Conservation (phyloP, 2,797 vertebrate species). For the Odontamblyopus rebecca region DNA sequence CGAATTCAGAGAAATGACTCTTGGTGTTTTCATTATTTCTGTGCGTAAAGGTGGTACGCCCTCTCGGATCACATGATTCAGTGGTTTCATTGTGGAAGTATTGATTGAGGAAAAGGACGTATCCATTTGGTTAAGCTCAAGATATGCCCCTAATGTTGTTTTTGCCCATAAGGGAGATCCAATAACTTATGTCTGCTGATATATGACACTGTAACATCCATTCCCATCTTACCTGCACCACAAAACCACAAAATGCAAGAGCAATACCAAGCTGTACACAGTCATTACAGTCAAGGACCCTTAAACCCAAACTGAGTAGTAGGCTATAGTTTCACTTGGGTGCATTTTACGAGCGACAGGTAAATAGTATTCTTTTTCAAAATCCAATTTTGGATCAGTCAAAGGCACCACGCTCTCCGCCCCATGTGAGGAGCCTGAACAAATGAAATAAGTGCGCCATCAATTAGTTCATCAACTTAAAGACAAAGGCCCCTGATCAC, state of each 20-base stretch:
- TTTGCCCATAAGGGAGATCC: slow-evolving; percentile 49
- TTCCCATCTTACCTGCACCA: slow-evolving; percentile 45
- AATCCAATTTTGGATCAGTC: slow-evolving; percentile 40
- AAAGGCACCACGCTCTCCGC: slow-evolving; percentile 38
- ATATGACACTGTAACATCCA: slow-evolving; percentile 39
- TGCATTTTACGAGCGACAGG: slow-evolving; percentile 5
- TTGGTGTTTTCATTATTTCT: slow-evolving; percentile 50
- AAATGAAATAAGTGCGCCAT: slow-evolving; percentile 57
- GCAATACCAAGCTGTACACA: slow-evolving; percentile 19
- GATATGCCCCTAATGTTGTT: slow-evolving; percentile 62
- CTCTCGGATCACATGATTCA: slow-evolving; percentile 41
- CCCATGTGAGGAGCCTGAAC: slow-evolving; percentile 23
- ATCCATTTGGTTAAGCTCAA: slow-evolving; percentile 67
- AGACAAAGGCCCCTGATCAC: slow-evolving; percentile 49
- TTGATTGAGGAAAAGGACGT: slow-evolving; percentile 77
- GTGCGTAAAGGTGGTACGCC: slow-evolving; percentile 35
- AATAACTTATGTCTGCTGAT: slow-evolving; percentile 41
- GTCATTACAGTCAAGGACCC: slow-evolving; percentile 9
- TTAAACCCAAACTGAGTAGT: neutral
- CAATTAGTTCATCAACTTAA: slow-evolving; percentile 59
- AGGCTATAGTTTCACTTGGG: slow-evolving; percentile 16
- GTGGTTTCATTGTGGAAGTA: slow-evolving; percentile 73
- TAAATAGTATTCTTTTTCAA: slow-evolving; percentile 45
- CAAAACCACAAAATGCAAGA: slow-evolving; percentile 20
- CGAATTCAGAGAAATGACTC: slow-evolving; percentile 64